Evolutionary conservation across 2,888 invertebrate species (phyloP), one percentile per base, ranked within the genome.

Genomic region (Auanema freiburgensis): DNA sequence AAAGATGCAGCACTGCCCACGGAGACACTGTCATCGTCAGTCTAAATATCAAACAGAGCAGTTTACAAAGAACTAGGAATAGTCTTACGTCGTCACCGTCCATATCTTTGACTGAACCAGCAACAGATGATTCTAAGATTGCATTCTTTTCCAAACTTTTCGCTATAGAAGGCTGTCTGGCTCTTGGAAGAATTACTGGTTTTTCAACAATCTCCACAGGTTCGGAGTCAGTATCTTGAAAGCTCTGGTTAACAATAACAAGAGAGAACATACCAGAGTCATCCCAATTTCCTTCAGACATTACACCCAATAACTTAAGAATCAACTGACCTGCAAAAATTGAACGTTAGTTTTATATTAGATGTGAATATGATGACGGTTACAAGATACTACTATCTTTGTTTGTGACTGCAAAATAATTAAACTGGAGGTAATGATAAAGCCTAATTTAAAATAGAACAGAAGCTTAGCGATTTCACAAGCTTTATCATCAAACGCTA

Each of bases 81-180:
- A 54, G 16, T 11, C 12, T 8, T 23, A 3, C 10, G 14, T 14
- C 10, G 10, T 46, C 58, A 16, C 59, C 65, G 18, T 65, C 66
- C 16, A 53, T 66, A 56, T 67, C 68, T 57, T 74, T 74, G 24
- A 62, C 67, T 8, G 74, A 74, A 3, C 74, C 74, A 43, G 69
- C 67, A 11, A 71, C 68, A 33, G 72, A 71, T 52, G 65, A 71
- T 60, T 76, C 74, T 33, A 76, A 67, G 55, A 74, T 74, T 42
- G 67, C 57, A 11, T 56, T 67, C 56, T 76, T 76, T 57, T 76
- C 76, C 21, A 76, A 63, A 64, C 72, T 76, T 58, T 74, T 72
- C 0, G 76, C 76, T 25, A 76, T 69, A 23, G 76, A 76, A 11
- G 74, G 69, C 41, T 72, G 69, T 16, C 76, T 59, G 23, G 72